Evolutionary conservation across 2,797 vertebrate species (phyloP).

Genomic region (Urophycis tenuis): DNA sequence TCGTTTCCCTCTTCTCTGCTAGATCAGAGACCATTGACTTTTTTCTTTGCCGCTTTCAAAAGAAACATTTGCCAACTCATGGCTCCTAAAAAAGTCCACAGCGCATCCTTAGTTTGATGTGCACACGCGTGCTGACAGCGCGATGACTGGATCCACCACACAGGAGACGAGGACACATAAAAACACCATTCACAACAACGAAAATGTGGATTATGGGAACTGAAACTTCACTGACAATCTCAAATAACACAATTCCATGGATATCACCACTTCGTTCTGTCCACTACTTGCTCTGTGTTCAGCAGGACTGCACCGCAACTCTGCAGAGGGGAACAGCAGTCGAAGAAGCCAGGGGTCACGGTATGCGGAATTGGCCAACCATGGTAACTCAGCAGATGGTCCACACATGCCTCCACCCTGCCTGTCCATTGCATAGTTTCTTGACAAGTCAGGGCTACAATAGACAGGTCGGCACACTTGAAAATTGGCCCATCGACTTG

Average conservation of each 20-base stretch:
- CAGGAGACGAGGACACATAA: background rate
- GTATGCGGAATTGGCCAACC: conserved; percentile 61
- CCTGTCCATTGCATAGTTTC: conserved; percentile 52
- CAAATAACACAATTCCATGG: background rate
- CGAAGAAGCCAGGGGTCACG: conserved; percentile 50
- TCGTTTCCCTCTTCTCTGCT: conserved; percentile 29
- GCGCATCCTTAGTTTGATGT: conserved; percentile 39
- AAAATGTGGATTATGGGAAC: conserved; percentile 11
- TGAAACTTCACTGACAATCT: background rate
- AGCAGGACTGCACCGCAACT: conserved; percentile 46
- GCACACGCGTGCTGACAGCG: conserved; percentile 19
- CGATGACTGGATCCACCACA: background rate
- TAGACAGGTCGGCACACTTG: conserved; percentile 45
- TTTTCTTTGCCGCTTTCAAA: conserved; percentile 45
- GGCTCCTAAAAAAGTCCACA: conserved; percentile 42
- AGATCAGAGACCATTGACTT: conserved; percentile 30
- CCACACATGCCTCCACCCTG: conserved; percentile 60
- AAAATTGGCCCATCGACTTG: conserved; percentile 35
- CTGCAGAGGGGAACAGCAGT: conserved; percentile 40
- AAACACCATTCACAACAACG: conserved; percentile 15
- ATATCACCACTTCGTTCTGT: background rate
- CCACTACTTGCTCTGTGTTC: conserved; percentile 32
- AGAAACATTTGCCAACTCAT: conserved; percentile 53
- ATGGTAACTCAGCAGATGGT: conserved; percentile 67
- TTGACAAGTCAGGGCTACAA: conserved; percentile 60